phyloP scores from a whole-genome alignment of 2,113 vertebrate species.

The Micronycteris hirsuta region DNA sequence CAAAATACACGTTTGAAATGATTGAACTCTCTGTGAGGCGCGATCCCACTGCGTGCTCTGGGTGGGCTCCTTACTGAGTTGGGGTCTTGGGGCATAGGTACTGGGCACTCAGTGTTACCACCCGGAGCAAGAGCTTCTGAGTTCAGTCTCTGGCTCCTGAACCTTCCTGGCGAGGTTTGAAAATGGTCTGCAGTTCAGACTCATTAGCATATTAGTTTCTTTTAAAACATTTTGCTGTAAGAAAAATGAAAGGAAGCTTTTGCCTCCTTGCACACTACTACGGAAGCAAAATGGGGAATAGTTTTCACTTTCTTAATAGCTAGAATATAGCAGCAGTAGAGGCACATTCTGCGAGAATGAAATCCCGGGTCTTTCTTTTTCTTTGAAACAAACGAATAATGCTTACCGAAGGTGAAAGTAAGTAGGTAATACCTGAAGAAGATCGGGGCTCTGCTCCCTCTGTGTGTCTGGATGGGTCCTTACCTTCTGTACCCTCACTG shows the following conservation, averaged over 20 bases:
- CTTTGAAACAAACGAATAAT: neutral
- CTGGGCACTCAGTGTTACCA: too few species aligned
- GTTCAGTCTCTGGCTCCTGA: neutral
- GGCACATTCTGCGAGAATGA: neutral
- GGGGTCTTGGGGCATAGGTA: neutral
- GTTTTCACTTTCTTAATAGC: neutral
- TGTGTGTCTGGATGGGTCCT: neutral
- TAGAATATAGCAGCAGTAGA: neutral
- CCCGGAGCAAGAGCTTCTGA: neutral
- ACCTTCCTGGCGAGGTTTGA: neutral
- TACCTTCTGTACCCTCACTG: neutral
- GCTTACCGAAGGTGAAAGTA: neutral
- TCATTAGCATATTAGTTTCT: neutral
- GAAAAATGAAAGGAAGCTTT: neutral
- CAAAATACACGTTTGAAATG: neutral
- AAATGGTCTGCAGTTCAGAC: neutral
- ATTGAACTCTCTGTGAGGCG: neutral
- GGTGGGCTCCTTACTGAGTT: neutral
- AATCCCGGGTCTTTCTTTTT: neutral
- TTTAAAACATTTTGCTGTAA: neutral
- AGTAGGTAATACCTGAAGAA: neutral
- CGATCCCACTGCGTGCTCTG: neutral
- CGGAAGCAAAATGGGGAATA: neutral
- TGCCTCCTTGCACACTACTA: neutral
- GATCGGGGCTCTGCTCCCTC: fast-evolving